Percentiles rank a stretch among this genome's conserved stretches.
phyloP scores from a whole-genome alignment of 2,888 invertebrate genomes.

The Altica lythri region DNA sequence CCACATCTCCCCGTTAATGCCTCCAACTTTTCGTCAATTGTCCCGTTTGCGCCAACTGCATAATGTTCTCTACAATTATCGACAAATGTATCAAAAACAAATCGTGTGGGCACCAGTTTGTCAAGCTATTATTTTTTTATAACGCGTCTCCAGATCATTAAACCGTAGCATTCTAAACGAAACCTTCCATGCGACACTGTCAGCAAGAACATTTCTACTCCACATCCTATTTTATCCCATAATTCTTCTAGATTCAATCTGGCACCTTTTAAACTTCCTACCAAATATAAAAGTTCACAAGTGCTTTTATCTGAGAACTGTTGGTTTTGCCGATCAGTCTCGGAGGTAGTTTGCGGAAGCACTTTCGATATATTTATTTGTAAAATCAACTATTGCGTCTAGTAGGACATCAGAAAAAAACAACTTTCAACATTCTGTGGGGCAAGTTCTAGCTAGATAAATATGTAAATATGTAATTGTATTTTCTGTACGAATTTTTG shows the following conservation, averaged over 20 bases:
- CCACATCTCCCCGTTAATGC: not conserved
- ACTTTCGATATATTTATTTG: too few species aligned
- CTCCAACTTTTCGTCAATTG: not conserved
- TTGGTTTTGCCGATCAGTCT: not conserved
- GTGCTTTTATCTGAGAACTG: not conserved
- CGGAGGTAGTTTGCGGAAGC: too few species aligned
- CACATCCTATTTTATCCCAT: slow-evolving; percentile 2
- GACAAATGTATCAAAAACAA: not conserved
- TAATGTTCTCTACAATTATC: not conserved
- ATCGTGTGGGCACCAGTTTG: not conserved
- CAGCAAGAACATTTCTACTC: slow-evolving; percentile 1
- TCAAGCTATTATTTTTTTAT: not conserved
- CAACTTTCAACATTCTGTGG: too few species aligned
- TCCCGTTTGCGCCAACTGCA: not conserved
- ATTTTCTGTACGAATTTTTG: too few species aligned
- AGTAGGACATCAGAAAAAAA: too few species aligned
- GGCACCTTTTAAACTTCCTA: slow-evolving; percentile 1
- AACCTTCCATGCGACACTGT: not conserved
- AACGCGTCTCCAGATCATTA: not conserved
- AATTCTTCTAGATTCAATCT: slow-evolving; percentile 2
- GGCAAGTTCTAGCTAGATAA: too few species aligned
- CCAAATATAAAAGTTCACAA: not conserved
- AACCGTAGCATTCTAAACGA: not conserved
- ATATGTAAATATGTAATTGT: too few species aligned
- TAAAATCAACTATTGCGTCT: too few species aligned